phyloP scores from a whole-genome alignment of 2,113 vertebrate genomes.

The Sinocyclocheilus rhinocerous region DNA sequence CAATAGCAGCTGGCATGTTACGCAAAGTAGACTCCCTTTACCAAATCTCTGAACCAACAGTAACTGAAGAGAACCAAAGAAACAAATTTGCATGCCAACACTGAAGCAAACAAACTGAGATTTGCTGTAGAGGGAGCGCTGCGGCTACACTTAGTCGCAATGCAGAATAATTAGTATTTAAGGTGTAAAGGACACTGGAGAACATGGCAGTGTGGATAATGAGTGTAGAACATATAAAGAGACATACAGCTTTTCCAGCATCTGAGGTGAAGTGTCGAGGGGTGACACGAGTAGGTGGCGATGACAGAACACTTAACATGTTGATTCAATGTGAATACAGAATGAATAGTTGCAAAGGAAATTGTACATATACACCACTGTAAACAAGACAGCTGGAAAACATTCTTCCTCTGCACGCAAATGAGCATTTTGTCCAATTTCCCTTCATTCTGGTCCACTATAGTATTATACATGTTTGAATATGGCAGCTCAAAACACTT shows the following conservation, averaged over 20 bases:
- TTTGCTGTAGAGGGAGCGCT: background rate
- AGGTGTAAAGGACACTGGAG: too few species aligned
- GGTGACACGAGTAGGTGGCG: constrained; percentile 6
- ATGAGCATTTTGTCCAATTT: background rate
- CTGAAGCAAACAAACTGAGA: background rate
- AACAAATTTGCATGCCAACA: background rate
- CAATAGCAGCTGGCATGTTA: constrained; percentile 1
- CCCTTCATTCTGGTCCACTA: too few species aligned
- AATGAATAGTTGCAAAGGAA: constrained; percentile 11
- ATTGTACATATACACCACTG: background rate
- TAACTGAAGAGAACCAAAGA: background rate
- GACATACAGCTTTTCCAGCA: background rate
- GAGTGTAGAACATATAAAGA: background rate
- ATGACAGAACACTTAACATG: background rate
- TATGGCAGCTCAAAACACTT: background rate
- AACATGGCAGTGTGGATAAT: constrained; percentile 8
- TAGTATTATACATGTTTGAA: background rate
- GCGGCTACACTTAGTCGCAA: background rate
- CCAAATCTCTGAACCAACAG: constrained; percentile 17
- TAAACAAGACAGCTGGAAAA: background rate
- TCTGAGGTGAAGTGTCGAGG: background rate
- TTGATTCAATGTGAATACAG: background rate
- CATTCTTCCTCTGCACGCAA: background rate
- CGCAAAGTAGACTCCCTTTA: background rate
- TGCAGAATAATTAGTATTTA: background rate